Evolutionary conservation across 2,888 invertebrate genomes (phyloP).

Genomic region (Melinopterus prodromus): DNA sequence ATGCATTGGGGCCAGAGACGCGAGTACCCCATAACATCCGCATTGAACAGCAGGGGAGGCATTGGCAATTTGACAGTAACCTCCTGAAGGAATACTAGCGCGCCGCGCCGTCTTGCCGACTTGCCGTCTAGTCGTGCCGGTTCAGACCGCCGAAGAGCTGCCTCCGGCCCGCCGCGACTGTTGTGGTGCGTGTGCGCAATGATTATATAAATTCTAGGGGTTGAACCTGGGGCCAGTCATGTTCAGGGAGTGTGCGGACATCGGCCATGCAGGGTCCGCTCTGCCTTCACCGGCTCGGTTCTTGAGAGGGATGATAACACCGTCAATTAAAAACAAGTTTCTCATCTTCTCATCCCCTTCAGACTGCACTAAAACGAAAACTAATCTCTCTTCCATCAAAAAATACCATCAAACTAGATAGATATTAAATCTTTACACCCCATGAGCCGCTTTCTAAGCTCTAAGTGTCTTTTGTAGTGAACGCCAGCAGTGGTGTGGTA

Average conservation of each 20-base stretch:
- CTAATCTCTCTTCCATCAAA: neutral
- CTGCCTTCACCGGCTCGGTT: slow-evolving; percentile 23
- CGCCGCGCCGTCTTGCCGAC: neutral
- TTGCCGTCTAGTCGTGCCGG: neutral
- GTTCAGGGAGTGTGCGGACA: slow-evolving; percentile 41
- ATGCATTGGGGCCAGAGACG: slow-evolving; percentile 16
- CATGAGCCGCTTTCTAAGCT: neutral
- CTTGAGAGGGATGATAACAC: neutral
- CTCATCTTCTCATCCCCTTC: neutral
- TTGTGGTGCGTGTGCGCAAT: slow-evolving; percentile 46
- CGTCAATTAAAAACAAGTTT: slow-evolving; percentile 5
- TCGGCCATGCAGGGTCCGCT: slow-evolving; percentile 42
- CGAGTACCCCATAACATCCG: slow-evolving; percentile 8
- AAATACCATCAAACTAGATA: neutral
- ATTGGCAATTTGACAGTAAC: slow-evolving; percentile 23
- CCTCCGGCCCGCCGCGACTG: slow-evolving; percentile 14
- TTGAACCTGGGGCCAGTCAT: slow-evolving; percentile 47
- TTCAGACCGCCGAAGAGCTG: neutral
- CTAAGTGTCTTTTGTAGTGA: slow-evolving; percentile 6
- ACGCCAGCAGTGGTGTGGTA: slow-evolving; percentile 16
- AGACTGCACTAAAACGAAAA: neutral
- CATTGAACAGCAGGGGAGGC: slow-evolving; percentile 16
- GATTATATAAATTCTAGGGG: slow-evolving; percentile 41
- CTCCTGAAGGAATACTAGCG: neutral
- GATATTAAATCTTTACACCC: neutral